Evolutionary conservation across 2,797 vertebrate genomes (phyloP).

Genomic region (Glossophaga mutica): DNA sequence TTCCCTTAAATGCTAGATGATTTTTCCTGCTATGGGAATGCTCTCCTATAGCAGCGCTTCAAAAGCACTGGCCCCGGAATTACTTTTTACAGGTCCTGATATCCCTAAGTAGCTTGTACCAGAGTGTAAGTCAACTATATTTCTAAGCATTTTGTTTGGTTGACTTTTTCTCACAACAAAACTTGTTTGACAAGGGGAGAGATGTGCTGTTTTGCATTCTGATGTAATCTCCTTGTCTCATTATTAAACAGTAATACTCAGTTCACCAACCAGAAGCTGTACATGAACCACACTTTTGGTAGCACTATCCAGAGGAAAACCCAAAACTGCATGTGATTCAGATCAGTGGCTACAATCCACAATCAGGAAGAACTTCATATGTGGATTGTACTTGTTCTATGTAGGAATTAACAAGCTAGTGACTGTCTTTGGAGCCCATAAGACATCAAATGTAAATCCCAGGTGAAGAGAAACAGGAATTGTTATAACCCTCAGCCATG

Average conservation of each 20-base stretch:
- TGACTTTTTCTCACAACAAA: not conserved
- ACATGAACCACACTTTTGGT: not conserved
- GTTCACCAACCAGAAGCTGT: not conserved
- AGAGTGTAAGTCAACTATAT: not conserved
- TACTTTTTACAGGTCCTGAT: not conserved
- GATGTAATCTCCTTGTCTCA: not conserved
- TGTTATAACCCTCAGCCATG: not conserved
- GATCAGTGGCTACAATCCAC: not conserved
- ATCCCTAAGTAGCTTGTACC: not conserved
- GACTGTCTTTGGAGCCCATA: not conserved
- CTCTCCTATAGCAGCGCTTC: not conserved
- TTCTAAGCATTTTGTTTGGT: not conserved
- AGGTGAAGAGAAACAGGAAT: not conserved
- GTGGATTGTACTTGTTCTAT: not conserved
- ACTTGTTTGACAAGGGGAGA: not conserved
- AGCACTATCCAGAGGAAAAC: not conserved
- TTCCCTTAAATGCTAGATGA: not conserved
- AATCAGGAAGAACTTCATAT: not conserved
- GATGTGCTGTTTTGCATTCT: not conserved
- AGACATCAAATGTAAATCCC: not conserved
- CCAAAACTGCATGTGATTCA: not conserved
- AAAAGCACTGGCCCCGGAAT: not conserved
- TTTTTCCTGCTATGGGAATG: not conserved
- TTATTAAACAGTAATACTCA: not conserved
- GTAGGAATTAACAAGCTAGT: not conserved